Percentiles rank a stretch among this genome's conserved stretches.
phyloP scores from a whole-genome alignment of 2,797 vertebrate genomes.

The Vultur gryphus region DNA sequence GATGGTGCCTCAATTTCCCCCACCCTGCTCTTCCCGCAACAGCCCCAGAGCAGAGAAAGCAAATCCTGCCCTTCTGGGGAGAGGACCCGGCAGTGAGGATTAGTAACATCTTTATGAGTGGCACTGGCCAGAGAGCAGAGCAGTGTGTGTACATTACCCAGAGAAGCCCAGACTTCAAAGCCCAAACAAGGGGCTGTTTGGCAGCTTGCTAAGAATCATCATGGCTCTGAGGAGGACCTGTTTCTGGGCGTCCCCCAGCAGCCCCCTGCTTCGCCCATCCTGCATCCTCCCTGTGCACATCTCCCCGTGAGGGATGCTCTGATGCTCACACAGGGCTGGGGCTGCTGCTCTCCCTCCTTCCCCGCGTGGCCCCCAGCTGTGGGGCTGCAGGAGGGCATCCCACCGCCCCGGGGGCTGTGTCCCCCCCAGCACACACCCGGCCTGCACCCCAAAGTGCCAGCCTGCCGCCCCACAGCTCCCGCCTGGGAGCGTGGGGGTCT shows the following conservation, averaged over 20 bases:
- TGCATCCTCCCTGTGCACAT: background rate
- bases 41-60: background rate
- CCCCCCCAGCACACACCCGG: background rate
- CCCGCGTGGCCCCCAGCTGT: background rate
- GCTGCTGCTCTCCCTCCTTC: background rate
- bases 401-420: no score
- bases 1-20: background rate
- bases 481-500: background rate
- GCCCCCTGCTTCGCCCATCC: background rate
- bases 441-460: background rate
- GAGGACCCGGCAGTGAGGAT: background rate
- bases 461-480: background rate
- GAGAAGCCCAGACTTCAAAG: background rate
- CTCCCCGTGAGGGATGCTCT: background rate
- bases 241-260: background rate
- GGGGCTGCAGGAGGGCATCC: background rate
- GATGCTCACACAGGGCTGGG: background rate
- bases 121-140: background rate
- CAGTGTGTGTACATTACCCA: no score
- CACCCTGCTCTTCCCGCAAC: background rate
- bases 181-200: background rate
- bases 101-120: background rate
- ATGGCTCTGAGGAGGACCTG: fast-evolving
- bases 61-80: background rate
- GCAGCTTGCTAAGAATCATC: background rate